Conservation (phyloP, 2,113 vertebrate species). For the Hippocampus barbouri region DNA sequence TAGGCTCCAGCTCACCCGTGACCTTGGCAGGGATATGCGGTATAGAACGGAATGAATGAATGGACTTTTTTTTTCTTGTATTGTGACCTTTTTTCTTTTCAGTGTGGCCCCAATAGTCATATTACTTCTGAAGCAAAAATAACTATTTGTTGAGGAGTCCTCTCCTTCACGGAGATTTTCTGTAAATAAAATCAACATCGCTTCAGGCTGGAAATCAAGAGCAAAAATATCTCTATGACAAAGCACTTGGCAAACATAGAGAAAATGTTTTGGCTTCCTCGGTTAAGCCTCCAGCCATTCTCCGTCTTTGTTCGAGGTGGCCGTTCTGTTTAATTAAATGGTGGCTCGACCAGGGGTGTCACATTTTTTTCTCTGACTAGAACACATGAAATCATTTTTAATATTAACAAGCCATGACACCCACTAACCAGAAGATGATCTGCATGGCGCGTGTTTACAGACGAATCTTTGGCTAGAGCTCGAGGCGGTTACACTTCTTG, state of each 20-base stretch:
- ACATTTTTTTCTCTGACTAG: background rate
- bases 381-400: background rate
- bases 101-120: background rate
- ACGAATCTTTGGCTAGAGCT: background rate
- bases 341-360: background rate
- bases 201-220: conserved; percentile 35
- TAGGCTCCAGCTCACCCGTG: background rate
- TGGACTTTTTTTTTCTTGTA: background rate
- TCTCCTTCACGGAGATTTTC: conserved; percentile 46
- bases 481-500: no score
- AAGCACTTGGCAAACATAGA: conserved; percentile 15
- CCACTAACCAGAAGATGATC: background rate
- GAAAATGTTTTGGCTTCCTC: conserved; percentile 12
- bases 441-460: background rate
- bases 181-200: conserved; percentile 53
- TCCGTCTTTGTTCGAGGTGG: background rate
- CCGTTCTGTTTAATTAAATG: background rate
- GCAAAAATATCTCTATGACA: conserved; percentile 38
- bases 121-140: background rate
- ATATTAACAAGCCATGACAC: background rate
- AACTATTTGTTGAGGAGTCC: conserved; percentile 17
- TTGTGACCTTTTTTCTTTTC: background rate
- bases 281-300: background rate
- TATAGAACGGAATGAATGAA: background rate
- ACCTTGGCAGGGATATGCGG: background rate